Conservation (phyloP, 1,140 invertebrate genomes). For the Ceratoteleas bidentatus region DNA sequence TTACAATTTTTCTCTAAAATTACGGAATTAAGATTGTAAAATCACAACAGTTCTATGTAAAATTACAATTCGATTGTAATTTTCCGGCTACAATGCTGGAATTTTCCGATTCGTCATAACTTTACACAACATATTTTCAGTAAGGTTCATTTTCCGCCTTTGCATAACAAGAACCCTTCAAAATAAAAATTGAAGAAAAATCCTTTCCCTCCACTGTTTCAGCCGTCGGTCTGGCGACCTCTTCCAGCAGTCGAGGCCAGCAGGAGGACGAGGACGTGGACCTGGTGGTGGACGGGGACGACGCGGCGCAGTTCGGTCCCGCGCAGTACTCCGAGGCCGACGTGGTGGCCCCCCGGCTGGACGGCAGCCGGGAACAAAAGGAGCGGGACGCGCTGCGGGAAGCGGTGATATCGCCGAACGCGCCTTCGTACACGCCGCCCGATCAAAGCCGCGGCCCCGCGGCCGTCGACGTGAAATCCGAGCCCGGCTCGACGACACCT, state of each 20-base stretch:
- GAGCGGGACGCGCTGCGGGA: constrained; percentile 84
- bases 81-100: too few relatives aligned
- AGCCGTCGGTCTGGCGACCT: constrained; percentile 82
- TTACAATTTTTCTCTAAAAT: too few relatives aligned
- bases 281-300: constrained; percentile 89
- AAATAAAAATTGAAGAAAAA: neutral
- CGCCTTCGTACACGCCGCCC: constrained; percentile 71
- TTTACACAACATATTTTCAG: too few relatives aligned
- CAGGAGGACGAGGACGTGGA: constrained; percentile 91
- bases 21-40: too few relatives aligned
- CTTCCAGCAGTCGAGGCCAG: constrained; percentile 78
- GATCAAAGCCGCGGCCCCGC: constrained; percentile 68
- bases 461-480: constrained; percentile 79
- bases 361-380: constrained; percentile 83
- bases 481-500: constrained; percentile 76
- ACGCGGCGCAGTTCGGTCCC: constrained; percentile 89
- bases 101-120: too few relatives aligned
- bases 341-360: constrained; percentile 83
- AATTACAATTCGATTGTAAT: too few relatives aligned
- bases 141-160: too few relatives aligned
- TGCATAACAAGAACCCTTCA: too few relatives aligned
- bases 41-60: too few relatives aligned
- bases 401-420: constrained; percentile 82
- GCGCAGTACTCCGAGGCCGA: constrained; percentile 91
- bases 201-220: constrained; percentile 10